Conservation (phyloP, 2,888 invertebrate species). For the Orthonychiurus folsomi region DNA sequence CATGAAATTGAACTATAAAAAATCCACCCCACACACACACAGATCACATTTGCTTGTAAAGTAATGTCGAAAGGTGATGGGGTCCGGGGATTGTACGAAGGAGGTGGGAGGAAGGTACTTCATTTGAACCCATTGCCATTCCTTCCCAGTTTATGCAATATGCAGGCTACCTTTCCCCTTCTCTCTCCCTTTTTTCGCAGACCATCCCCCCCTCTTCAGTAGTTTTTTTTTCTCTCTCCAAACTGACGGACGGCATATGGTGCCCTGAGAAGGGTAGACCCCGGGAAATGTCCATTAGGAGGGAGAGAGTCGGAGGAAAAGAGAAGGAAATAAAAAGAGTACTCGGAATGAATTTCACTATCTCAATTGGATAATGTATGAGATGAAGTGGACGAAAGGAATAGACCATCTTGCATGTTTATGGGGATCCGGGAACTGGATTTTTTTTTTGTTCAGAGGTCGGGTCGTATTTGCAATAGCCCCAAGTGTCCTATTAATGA, state of each 20-base stretch:
- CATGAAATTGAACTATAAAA: conserved; percentile 1
- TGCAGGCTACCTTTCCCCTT: neutral
- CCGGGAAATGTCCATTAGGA: neutral
- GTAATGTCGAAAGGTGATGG: neutral
- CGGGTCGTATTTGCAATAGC: neutral
- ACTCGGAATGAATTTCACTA: conserved; percentile 1
- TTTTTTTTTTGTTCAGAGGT: neutral
- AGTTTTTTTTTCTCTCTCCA: too few relatives aligned
- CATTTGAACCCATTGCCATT: conserved; percentile 1
- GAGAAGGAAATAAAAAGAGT: neutral
- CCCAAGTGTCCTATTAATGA: neutral
- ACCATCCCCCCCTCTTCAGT: too few relatives aligned
- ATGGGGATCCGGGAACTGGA: neutral
- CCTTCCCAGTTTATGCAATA: neutral
- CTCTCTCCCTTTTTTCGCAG: too few relatives aligned
- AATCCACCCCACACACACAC: conserved; percentile 1
- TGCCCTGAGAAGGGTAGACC: neutral
- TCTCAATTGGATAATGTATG: conserved; percentile 1
- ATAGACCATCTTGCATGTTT: neutral
- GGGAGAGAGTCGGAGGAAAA: neutral
- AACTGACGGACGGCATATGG: too few relatives aligned
- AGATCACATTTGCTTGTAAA: neutral
- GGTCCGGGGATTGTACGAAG: neutral
- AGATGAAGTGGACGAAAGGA: neutral
- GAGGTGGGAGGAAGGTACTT: neutral